Evolutionary conservation across 2,113 vertebrate species (phyloP).

Genomic region (Dipodomys stephensi): DNA sequence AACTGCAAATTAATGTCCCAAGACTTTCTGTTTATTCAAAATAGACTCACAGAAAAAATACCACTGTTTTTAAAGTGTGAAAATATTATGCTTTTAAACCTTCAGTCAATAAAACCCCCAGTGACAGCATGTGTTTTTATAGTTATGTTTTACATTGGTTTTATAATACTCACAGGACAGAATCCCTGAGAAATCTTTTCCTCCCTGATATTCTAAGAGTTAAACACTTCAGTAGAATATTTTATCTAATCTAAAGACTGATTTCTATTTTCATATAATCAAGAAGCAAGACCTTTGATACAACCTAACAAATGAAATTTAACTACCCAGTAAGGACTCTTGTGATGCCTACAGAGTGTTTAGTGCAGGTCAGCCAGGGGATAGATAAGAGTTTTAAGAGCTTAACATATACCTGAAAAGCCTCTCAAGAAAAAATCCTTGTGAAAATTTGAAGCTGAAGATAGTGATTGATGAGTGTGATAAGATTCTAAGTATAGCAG

Average conservation of each 20-base stretch:
- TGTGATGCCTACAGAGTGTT: constrained; percentile 1
- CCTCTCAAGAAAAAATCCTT: constrained; percentile 49
- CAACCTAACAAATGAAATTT: constrained; percentile 48
- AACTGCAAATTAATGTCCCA: constrained; percentile 40
- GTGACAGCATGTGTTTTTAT: not conserved
- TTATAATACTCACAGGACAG: constrained; percentile 38
- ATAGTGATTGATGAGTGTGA: constrained; percentile 67
- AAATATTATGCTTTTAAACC: constrained; percentile 12
- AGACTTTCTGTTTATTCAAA: constrained; percentile 27
- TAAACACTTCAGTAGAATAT: not conserved
- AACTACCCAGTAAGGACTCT: constrained; percentile 40
- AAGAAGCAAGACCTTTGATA: not conserved
- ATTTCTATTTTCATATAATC: constrained; percentile 31
- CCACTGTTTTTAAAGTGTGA: constrained; percentile 29
- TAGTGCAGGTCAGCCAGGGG: constrained; percentile 1
- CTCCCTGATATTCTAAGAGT: not conserved
- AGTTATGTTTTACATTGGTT: not conserved
- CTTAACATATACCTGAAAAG: constrained; percentile 60
- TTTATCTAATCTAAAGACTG: constrained; percentile 39
- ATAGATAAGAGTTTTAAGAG: constrained; percentile 74
- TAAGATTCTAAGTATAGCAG: constrained; percentile 72
- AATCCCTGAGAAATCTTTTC: not conserved
- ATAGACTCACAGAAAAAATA: constrained; percentile 20
- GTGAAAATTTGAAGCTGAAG: constrained; percentile 67
- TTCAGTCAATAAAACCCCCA: not conserved